Evolutionary conservation across 2,113 vertebrate species (phyloP).

Genomic region (Meleagris gallopavo): DNA sequence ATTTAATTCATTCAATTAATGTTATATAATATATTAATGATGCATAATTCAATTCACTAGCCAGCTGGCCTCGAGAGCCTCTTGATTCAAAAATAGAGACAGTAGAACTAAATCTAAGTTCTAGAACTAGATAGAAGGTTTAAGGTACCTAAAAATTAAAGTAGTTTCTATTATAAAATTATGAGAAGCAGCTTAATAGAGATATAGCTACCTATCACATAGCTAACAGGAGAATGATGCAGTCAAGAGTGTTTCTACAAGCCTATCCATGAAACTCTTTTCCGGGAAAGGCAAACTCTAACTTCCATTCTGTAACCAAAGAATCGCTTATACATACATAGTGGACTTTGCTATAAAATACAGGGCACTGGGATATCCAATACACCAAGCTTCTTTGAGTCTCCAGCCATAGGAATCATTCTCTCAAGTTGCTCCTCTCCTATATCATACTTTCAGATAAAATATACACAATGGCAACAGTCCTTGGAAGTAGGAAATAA

Average conservation of each 20-base stretch:
- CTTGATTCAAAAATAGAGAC: not conserved
- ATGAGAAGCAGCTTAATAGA: not conserved
- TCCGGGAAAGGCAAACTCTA: not conserved
- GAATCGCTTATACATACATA: not conserved
- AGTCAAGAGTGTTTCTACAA: not conserved
- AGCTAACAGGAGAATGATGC: not conserved
- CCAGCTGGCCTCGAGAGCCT: not conserved
- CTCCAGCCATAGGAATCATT: not conserved
- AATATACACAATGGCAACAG: not conserved
- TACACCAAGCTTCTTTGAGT: not conserved
- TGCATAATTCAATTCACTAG: not conserved
- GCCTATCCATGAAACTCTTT: not conserved
- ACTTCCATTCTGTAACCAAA: not conserved
- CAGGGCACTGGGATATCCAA: not conserved
- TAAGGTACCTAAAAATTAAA: not conserved
- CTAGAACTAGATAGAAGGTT: not conserved
- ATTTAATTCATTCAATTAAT: not conserved
- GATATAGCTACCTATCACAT: not conserved
- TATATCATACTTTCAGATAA: not conserved
- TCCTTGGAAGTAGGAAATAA: not conserved
- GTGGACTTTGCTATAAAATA: not conserved
- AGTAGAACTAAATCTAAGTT: not conserved
- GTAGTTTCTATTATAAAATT: not conserved
- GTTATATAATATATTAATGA: not conserved
- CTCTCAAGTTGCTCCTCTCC: not conserved